phyloP scores from a whole-genome alignment of 2,113 vertebrate genomes.

The Cynopterus brachyotis region DNA sequence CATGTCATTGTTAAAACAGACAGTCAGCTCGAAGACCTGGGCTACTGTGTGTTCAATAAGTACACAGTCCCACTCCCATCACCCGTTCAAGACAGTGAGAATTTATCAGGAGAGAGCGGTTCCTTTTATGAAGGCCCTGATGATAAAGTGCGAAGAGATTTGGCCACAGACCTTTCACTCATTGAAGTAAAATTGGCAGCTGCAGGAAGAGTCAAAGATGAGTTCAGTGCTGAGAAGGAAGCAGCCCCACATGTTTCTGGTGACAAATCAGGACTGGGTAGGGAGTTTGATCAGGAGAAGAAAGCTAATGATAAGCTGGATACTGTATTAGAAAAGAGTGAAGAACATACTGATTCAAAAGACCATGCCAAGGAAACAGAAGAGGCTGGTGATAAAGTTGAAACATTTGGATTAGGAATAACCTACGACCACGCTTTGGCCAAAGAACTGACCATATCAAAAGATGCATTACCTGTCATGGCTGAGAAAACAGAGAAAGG shows the following conservation, averaged over 20 bases:
- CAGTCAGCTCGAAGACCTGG: slow-evolving; percentile 95
- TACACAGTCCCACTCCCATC: slow-evolving; percentile 98
- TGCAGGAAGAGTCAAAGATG: slow-evolving; percentile 84
- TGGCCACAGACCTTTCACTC: slow-evolving; percentile 84
- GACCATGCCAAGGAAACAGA: slow-evolving; percentile 73
- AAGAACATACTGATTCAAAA: slow-evolving; percentile 81
- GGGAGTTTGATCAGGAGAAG: slow-evolving; percentile 83
- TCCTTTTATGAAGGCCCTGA: slow-evolving; percentile 85
- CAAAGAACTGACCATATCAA: slow-evolving; percentile 61
- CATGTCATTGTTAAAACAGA: slow-evolving; percentile 90
- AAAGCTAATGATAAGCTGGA: slow-evolving; percentile 83
- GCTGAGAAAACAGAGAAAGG: slow-evolving; percentile 77
- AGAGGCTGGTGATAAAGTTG: slow-evolving; percentile 51
- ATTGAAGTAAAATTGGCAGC: slow-evolving; percentile 88
- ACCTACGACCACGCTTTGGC: slow-evolving; percentile 58
- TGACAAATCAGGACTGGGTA: slow-evolving; percentile 67
- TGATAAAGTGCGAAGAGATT: slow-evolving; percentile 82
- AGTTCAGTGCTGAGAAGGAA: slow-evolving; percentile 78
- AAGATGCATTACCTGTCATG: slow-evolving; percentile 57
- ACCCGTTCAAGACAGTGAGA: slow-evolving; percentile 91
- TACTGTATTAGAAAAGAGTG: slow-evolving; percentile 84
- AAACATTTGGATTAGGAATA: slow-evolving; percentile 50
- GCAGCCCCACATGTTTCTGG: slow-evolving; percentile 28
- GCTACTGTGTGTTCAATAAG: slow-evolving; percentile 99
- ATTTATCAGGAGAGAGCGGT: slow-evolving; percentile 82